Conservation (phyloP, 35 echinoderm and acorn worm species). For the Lytechinus variegatus region DNA sequence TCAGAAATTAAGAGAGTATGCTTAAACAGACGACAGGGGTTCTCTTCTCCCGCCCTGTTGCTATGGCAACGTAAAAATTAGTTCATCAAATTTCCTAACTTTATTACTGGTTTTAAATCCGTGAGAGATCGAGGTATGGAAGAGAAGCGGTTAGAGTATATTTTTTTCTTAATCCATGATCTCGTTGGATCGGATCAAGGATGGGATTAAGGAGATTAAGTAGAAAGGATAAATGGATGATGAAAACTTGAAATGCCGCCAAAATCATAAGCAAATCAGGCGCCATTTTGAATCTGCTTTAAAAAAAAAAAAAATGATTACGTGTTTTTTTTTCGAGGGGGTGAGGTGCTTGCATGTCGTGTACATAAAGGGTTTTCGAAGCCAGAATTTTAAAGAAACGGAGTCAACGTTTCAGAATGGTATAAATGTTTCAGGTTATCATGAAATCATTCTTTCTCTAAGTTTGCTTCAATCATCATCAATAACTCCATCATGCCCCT, state of each 20-base stretch:
- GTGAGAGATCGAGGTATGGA: background rate
- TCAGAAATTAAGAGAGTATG: background rate
- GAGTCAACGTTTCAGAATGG: too few species aligned
- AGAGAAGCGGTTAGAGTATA: background rate
- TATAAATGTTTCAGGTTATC: too few species aligned
- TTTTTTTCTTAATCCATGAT: background rate
- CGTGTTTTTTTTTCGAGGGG: too few species aligned
- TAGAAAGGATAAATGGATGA: background rate
- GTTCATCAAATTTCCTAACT: background rate
- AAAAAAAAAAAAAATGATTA: too few species aligned
- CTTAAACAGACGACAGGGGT: background rate
- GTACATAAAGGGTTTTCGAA: too few species aligned
- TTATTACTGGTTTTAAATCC: background rate
- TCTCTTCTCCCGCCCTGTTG: background rate
- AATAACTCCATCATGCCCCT: too few species aligned
- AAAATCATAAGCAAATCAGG: background rate
- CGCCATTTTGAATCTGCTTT: background rate
- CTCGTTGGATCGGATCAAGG: background rate
- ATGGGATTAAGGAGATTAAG: background rate
- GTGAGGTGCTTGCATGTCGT: too few species aligned
- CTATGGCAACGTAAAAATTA: background rate
- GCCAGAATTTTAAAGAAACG: too few species aligned
- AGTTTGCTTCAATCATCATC: too few species aligned
- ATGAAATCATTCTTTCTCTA: too few species aligned
- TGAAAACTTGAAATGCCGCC: background rate